Evolutionary conservation across 2,113 vertebrate species (phyloP).

Genomic region (Acinonyx jubatus): DNA sequence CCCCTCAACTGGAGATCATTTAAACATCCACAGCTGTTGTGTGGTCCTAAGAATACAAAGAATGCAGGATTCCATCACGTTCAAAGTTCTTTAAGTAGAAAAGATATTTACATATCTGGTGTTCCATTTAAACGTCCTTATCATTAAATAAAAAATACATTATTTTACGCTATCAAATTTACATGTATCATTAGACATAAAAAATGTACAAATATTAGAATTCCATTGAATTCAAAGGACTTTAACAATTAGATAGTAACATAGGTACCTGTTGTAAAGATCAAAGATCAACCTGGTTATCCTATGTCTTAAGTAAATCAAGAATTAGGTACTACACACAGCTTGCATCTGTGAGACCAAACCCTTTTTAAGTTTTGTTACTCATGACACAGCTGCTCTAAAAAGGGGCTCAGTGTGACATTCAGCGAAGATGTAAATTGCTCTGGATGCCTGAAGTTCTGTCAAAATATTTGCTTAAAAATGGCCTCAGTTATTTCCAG

Average conservation of each 20-base stretch:
- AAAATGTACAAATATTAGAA: neutral
- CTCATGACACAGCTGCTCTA: neutral
- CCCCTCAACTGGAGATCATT: neutral
- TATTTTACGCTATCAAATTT: constrained; percentile 15
- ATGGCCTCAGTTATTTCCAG: neutral
- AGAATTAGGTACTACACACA: neutral
- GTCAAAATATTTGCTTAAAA: neutral
- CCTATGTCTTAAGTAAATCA: neutral
- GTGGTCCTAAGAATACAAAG: neutral
- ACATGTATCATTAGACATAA: neutral
- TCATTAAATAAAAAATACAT: neutral
- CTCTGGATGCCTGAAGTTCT: neutral
- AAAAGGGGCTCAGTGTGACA: neutral
- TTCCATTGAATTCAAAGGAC: neutral
- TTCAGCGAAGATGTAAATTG: neutral
- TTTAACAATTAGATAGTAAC: neutral
- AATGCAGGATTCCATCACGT: neutral
- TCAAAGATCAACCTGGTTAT: neutral
- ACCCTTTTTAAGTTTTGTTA: neutral
- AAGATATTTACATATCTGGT: neutral
- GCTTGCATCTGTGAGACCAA: neutral
- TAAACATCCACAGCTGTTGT: neutral
- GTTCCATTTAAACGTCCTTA: neutral
- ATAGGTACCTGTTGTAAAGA: neutral
- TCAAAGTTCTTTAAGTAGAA: constrained; percentile 31